Evolutionary conservation across 1,140 invertebrate genomes (phyloP).

Genomic region (Colletes gigas): DNA sequence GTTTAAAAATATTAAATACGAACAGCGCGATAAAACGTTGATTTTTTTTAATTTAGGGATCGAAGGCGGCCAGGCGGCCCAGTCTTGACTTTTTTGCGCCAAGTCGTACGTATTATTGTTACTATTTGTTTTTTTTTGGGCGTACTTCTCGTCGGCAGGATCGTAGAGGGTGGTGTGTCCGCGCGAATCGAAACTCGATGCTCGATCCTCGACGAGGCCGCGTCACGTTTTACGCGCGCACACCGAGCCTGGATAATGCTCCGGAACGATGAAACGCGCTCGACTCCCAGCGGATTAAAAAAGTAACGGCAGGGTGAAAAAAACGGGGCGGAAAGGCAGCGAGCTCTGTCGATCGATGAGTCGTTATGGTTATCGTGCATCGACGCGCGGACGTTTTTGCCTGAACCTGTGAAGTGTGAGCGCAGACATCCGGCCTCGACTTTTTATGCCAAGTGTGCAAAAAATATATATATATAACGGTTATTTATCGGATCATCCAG

Average conservation of each 20-base stretch:
- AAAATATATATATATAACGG: no score
- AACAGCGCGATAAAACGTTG: no score
- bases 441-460: no score
- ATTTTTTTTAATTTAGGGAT: no score
- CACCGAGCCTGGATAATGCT: not conserved
- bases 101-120: no score
- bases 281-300: not conserved
- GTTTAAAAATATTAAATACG: no score
- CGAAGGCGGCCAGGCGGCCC: no score
- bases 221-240: not conserved
- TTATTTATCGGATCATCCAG: no score
- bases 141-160: no score
- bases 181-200: not conserved
- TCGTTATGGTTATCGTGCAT: conserved; percentile 23
- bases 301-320: not conserved
- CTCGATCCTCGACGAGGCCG: not conserved
- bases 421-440: not conserved
- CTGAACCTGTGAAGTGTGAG: not conserved
- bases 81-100: no score
- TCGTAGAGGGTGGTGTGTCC: no score
- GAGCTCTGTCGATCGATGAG: conserved; percentile 20
- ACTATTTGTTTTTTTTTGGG: no score
- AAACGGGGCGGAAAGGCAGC: not conserved
- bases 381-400: conserved; percentile 11
- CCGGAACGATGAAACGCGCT: not conserved